Conservation (phyloP, 2,888 invertebrate species). For the Drosophila melanocephala region DNA sequence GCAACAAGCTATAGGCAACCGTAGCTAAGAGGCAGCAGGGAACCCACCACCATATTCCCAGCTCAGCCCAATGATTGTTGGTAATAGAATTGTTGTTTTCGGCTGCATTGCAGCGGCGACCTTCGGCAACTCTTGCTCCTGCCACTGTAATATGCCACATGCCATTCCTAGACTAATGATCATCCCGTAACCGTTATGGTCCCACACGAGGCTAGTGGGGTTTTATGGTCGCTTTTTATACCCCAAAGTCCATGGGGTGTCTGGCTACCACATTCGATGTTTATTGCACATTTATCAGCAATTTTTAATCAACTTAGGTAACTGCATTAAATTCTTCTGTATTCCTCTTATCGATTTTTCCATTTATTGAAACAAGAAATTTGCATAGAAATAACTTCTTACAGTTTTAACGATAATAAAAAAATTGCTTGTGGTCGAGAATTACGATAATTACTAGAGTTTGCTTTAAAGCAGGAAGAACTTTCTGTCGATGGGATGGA, state of each 20-base stretch:
- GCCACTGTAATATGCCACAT: conserved; percentile 19
- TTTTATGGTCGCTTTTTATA: conserved; percentile 41
- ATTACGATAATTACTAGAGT: not conserved
- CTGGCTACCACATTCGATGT: conserved; percentile 21
- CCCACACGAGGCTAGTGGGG: conserved; percentile 12
- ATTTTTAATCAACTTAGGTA: conserved; percentile 31
- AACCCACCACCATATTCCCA: conserved; percentile 6
- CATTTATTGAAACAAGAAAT: not conserved
- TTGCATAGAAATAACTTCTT: not conserved
- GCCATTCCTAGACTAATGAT: not conserved
- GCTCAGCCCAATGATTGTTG: conserved; percentile 18
- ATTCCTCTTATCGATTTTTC: not conserved
- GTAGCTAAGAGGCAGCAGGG: not conserved
- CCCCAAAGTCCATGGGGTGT: conserved; percentile 9
- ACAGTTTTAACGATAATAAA: not conserved
- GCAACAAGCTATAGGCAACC: conserved; percentile 1
- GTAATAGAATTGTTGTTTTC: conserved; percentile 51
- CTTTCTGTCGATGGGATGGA: not conserved
- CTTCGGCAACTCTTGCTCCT: conserved; percentile 25
- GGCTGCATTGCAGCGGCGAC: conserved; percentile 44
- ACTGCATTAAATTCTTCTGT: not conserved
- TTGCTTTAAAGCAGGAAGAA: not conserved
- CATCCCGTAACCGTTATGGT: conserved; percentile 42
- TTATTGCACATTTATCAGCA: conserved; percentile 34
- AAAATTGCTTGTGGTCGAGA: not conserved